Conservation (phyloP, 2,888 invertebrate genomes). For the Pecten maximus region DNA sequence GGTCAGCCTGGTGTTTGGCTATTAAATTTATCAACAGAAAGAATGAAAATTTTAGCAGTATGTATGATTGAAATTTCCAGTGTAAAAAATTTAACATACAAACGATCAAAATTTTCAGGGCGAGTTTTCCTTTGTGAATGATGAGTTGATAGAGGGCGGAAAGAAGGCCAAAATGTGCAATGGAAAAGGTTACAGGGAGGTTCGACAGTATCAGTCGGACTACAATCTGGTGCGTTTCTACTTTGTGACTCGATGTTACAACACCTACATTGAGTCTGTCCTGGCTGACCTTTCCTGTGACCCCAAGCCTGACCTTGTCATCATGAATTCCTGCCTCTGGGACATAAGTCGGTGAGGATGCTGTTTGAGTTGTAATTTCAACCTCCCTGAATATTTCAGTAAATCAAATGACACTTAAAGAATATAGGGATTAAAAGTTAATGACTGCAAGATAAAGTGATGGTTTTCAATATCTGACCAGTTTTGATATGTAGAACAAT, state of each 20-base stretch:
- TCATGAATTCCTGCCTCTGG: slow-evolving; percentile 84
- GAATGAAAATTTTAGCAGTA: neutral
- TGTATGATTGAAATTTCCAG: too few species aligned
- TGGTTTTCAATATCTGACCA: too few species aligned
- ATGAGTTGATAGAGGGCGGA: slow-evolving; percentile 80
- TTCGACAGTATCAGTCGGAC: slow-evolving; percentile 78
- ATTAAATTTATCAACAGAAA: too few species aligned
- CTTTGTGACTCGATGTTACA: slow-evolving; percentile 83
- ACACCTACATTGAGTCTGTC: slow-evolving; percentile 79
- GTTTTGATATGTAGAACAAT: too few species aligned
- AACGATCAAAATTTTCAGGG: slow-evolving; percentile 67
- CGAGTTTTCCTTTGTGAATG: slow-evolving; percentile 80
- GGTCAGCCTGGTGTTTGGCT: neutral
- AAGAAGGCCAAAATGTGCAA: slow-evolving; percentile 75
- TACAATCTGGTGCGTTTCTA: slow-evolving; percentile 78
- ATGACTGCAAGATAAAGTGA: too few species aligned
- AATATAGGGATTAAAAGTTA: too few species aligned
- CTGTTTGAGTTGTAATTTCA: too few species aligned
- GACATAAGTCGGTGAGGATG: slow-evolving; percentile 82
- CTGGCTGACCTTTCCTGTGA: slow-evolving; percentile 75
- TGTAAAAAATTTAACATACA: too few species aligned
- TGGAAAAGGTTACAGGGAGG: slow-evolving; percentile 82
- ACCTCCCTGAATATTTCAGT: too few species aligned
- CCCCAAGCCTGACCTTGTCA: slow-evolving; percentile 83
- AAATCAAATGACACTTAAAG: too few species aligned